Base-by-base conservation (phyloP, 2,888 invertebrate genomes). In the Andrena camellia region DNA sequence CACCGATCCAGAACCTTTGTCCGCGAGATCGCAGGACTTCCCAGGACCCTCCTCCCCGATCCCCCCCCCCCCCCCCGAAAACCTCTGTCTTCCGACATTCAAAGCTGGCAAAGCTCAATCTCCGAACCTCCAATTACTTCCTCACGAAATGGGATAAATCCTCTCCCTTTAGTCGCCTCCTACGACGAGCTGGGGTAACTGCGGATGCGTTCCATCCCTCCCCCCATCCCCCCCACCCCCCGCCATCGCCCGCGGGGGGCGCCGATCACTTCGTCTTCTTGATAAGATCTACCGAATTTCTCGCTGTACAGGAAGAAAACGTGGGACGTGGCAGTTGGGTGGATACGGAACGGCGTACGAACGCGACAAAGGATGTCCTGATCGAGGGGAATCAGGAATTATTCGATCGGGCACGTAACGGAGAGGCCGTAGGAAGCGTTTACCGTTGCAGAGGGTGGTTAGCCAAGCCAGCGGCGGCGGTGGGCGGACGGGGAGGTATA, bases 401-500 rank as follows among this genome's bases (percentile, higher is more conserved):
- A 75, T 82, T 83, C 71, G 78, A 75, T 83, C 67, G 57, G 23
- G 60, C 69, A 54, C 57, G 83, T 78, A 74, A 78, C 67, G 57
- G 23, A 33, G 60, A 68, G 76, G 71, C 63, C 31, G 23, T 57
- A 70, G 81, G 59, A 71, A 78, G 62, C 85, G 82, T 84, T 84
- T 78, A 78, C 79, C 81, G 26, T 57, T 13, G 72, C 42, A 26
- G 35, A 33, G 78, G 85, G 85, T 84, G 88, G 90, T 89, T 88
- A 82, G 86, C 85, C 81, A 73, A 73, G 78, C 71, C 81, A 73
- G 78, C 71, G 81, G 79, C 78, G 83, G 67, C 48, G 81, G 84
- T 72, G 83, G 83, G 84, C 77, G 84, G 81, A 81, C 68, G 74
- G 94, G 73, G 85, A 77, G 75, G 86, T 88, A 91, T 95, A 95